Evolutionary conservation across 2,888 invertebrate genomes (phyloP), one percentile per base, ranked within the genome.

Genomic region (Heliconius sara): DNA sequence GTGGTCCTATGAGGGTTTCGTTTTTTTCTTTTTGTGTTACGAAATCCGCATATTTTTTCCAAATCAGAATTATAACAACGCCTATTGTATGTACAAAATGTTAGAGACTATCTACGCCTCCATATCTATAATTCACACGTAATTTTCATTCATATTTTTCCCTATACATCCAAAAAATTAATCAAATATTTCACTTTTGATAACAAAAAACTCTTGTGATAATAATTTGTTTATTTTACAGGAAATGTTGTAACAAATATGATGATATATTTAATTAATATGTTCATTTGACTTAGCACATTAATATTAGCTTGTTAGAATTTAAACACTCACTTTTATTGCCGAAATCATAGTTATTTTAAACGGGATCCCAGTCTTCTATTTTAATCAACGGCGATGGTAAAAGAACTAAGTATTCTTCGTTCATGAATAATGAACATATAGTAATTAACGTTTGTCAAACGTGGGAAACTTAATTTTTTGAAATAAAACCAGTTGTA

Each of bases 401-500:
- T 30, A 30, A 66, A 66, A 30, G 10, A 66, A 6, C 43, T 47
- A 19, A 16, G 22, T 52, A 12, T 72, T 57, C 30, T 9, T 30
- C 13, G 12, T 34, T 57, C 10, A n/a, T 22, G 22, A 73, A 57
- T 57, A 72, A 72, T 57, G 2, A 74, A 60, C 39, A 34, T 16
- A 60, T 7, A 39, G 63, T 57, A 43, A 75, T 75, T 43, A 75
- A 43, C 39, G 16, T 63, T 75, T 75, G 43, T 75, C 65, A 65
- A 75, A 75, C 65, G 65, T 75, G 63, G n/a, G 67, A 76, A 57
- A n/a, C 13, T 27, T 52, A 19, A 22, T 43, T 16, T 39, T 74
- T 67, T 19, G 4, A 57, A 74, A 66, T 73, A 43, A 70, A 34
- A 70, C 68, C n/a, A 13, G 25, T 78, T 67, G 79, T 79, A 60